Evolutionary conservation across 1,140 invertebrate species (phyloP).

Genomic region (Gonatopus flavifemur): DNA sequence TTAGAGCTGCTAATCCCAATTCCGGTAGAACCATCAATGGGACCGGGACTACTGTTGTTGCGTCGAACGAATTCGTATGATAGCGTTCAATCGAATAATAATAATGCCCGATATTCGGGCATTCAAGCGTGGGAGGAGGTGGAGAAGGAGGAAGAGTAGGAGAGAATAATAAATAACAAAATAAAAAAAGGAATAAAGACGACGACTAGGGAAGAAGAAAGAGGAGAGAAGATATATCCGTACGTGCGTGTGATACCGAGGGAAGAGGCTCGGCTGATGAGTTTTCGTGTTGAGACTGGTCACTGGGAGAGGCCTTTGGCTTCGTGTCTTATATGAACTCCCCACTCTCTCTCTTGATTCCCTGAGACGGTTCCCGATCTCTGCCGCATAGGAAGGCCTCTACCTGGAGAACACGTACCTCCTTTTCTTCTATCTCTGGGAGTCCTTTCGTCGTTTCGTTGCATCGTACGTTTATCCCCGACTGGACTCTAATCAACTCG

Average conservation of each 20-base stretch:
- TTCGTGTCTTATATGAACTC: conserved; percentile 57
- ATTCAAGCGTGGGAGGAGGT: too few relatives aligned
- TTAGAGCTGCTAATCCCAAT: too few relatives aligned
- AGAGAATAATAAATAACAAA: too few relatives aligned
- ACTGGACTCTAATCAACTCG: too few relatives aligned
- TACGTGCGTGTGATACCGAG: too few relatives aligned
- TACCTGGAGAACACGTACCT: conserved; percentile 44
- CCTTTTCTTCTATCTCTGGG: conserved; percentile 46
- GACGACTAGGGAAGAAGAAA: conserved; percentile 24
- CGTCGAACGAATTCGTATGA: too few relatives aligned
- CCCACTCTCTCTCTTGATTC: conserved; percentile 54
- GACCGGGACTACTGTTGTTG: too few relatives aligned
- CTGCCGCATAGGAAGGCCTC: conserved; percentile 49
- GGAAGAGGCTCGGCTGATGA: conserved; percentile 55
- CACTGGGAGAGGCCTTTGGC: conserved; percentile 56
- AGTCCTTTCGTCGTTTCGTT: conserved; percentile 2
- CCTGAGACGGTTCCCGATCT: conserved; percentile 28
- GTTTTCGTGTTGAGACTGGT: conserved; percentile 58
- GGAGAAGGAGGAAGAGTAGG: too few relatives aligned
- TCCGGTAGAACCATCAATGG: too few relatives aligned
- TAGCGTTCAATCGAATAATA: too few relatives aligned
- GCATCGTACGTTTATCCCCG: not conserved
- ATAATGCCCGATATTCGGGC: too few relatives aligned
- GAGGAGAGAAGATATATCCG: too few relatives aligned
- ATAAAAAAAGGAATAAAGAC: conserved; percentile 16